Evolutionary conservation across 2,888 invertebrate species (phyloP).

Genomic region (Serripes groenlandicus): DNA sequence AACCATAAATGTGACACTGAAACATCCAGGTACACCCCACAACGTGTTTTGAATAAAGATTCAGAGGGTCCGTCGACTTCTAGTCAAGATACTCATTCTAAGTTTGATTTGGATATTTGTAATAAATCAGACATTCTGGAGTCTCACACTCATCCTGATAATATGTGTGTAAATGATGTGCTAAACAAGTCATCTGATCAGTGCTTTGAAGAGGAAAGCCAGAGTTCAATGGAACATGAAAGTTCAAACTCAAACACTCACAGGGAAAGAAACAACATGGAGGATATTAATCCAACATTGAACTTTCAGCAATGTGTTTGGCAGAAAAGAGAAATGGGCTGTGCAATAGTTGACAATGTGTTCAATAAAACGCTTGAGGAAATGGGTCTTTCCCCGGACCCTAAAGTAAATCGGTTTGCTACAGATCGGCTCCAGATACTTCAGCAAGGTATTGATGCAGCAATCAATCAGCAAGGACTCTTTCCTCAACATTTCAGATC

Average conservation of each 20-base stretch:
- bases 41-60: too few species aligned
- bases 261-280: not conserved
- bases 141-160: too few species aligned
- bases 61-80: too few species aligned
- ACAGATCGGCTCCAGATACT: slow-evolving; percentile 43
- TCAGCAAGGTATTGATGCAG: slow-evolving; percentile 56
- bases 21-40: too few species aligned
- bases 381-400: slow-evolving; percentile 62
- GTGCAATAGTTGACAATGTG: slow-evolving; percentile 67
- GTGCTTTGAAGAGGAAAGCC: not conserved
- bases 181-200: not conserved
- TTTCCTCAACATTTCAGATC: not conserved
- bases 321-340: slow-evolving; percentile 60
- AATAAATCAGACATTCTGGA: too few species aligned
- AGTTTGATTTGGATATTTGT: too few species aligned
- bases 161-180: too few species aligned
- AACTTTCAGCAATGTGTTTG: slow-evolving; percentile 35
- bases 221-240: slow-evolving; percentile 19
- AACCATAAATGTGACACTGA: too few species aligned
- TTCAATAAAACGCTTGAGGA: slow-evolving; percentile 64
- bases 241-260: not conserved
- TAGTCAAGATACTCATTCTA: too few species aligned
- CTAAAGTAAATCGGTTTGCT: slow-evolving; percentile 41
- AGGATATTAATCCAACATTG: not conserved
- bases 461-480: slow-evolving; percentile 52